Evolutionary conservation across 2,797 vertebrate genomes (phyloP).

Genomic region (Mycteria americana): DNA sequence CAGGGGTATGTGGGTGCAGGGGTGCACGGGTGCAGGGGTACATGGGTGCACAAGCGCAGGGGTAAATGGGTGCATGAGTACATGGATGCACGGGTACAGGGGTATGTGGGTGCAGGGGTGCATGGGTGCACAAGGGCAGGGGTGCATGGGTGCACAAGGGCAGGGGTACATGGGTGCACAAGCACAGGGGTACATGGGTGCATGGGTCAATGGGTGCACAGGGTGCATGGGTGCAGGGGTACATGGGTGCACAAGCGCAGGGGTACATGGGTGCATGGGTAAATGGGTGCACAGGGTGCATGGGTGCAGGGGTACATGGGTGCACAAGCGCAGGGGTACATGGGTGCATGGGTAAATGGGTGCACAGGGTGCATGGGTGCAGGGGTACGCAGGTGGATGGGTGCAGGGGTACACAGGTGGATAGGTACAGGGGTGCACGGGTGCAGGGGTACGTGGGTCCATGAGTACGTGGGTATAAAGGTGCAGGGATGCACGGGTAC

Average conservation of each 20-base stretch:
- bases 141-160: too few species aligned
- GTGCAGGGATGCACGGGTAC: background rate
- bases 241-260: rapidly evolving
- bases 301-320: rapidly evolving
- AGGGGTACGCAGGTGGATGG: rapidly evolving
- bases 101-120: too few species aligned
- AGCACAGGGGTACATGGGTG: too few species aligned
- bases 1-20: too few species aligned
- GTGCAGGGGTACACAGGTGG: rapidly evolving
- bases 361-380: rapidly evolving
- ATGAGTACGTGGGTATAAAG: rapidly evolving
- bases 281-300: rapidly evolving
- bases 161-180: too few species aligned
- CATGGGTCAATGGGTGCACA: too few species aligned
- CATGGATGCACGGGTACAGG: too few species aligned
- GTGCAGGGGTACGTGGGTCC: rapidly evolving
- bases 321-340: rapidly evolving
- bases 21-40: rapidly evolving
- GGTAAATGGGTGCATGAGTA: rapidly evolving
- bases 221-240: rapidly evolving
- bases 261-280: rapidly evolving
- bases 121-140: rapidly evolving
- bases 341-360: rapidly evolving
- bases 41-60: too few species aligned
- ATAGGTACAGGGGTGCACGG: rapidly evolving